phyloP scores from a whole-genome alignment of 2,797 vertebrate genomes.

The Orientallactaga sibirica region DNA sequence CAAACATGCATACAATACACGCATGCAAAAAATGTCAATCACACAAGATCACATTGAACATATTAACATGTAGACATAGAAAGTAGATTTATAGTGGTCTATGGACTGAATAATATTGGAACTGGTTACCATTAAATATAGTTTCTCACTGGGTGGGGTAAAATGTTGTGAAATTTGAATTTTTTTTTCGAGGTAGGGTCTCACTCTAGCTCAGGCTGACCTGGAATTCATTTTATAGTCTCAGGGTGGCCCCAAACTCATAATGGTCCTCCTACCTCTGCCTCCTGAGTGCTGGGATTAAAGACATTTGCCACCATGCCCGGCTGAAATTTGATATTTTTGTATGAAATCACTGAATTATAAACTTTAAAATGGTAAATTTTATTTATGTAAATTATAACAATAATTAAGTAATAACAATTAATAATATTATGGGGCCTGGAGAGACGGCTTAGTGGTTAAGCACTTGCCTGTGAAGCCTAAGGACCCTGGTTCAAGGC shows the following conservation, averaged over 20 bases:
- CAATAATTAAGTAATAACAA: constrained; percentile 28
- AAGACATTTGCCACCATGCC: too few relatives aligned
- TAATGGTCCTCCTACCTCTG: too few relatives aligned
- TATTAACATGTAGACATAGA: neutral
- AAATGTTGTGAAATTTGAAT: neutral
- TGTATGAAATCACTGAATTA: neutral
- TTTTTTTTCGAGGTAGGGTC: too few relatives aligned
- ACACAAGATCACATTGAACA: neutral
- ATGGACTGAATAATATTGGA: neutral
- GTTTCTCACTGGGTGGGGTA: constrained; percentile 19
- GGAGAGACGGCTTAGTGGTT: too few relatives aligned
- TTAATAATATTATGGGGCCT: neutral
- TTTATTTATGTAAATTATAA: constrained; percentile 1
- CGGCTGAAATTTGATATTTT: neutral
- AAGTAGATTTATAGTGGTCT: neutral
- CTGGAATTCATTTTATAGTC: too few relatives aligned
- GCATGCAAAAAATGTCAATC: neutral
- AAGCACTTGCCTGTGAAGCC: too few relatives aligned
- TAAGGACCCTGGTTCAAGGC: too few relatives aligned
- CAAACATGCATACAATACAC: too few relatives aligned
- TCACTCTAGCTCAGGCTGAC: too few relatives aligned
- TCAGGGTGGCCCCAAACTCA: too few relatives aligned
- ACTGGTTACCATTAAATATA: neutral
- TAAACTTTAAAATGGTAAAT: constrained; percentile 25
- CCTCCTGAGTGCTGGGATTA: too few relatives aligned